phyloP scores from a whole-genome alignment of 2,888 invertebrate genomes.

The Spisula solida region DNA sequence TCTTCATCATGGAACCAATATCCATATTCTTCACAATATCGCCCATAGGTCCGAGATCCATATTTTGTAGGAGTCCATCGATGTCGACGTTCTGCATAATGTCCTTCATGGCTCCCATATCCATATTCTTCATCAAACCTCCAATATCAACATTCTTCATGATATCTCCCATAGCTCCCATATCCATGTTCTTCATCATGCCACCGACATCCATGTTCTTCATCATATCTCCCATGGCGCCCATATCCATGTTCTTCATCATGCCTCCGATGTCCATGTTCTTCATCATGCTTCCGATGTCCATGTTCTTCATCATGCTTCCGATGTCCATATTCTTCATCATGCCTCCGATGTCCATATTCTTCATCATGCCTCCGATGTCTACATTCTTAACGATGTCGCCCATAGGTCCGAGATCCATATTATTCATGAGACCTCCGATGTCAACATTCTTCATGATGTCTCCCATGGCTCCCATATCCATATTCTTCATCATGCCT shows the following conservation, averaged over 20 bases:
- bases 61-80: constrained; percentile 39
- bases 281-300: constrained; percentile 61
- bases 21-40: constrained; percentile 52
- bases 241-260: constrained; percentile 64
- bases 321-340: constrained; percentile 61
- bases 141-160: constrained; percentile 60
- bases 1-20: constrained; percentile 57
- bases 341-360: constrained; percentile 65
- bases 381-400: constrained; percentile 50
- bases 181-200: constrained; percentile 58
- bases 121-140: constrained; percentile 64
- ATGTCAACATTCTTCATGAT: constrained; percentile 62
- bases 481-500: constrained; percentile 58
- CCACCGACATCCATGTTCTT: constrained; percentile 54
- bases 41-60: constrained; percentile 50
- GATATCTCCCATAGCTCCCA: constrained; percentile 52
- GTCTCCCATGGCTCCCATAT: constrained; percentile 48
- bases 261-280: constrained; percentile 54
- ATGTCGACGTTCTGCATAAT: constrained; percentile 60
- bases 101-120: constrained; percentile 58
- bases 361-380: constrained; percentile 53
- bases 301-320: constrained; percentile 60
- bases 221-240: constrained; percentile 53
- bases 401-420: constrained; percentile 60
- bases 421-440: constrained; percentile 28